Conservation (phyloP, 2,797 vertebrate genomes). For the Tarsius wallacei region DNA sequence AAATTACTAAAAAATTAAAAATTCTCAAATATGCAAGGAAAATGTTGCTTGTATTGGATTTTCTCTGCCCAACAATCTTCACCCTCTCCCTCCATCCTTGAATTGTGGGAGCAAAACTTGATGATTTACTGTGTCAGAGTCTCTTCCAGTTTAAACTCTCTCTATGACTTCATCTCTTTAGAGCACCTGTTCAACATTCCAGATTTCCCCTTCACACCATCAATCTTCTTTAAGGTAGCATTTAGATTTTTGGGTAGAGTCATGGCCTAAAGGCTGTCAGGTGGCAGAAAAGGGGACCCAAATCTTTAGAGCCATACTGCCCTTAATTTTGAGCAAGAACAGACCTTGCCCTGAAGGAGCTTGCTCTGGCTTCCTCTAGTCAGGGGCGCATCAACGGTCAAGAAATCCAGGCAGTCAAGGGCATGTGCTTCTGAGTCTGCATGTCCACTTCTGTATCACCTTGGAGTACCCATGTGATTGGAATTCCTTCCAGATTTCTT, state of each 20-base stretch:
- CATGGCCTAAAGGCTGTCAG: too few species aligned
- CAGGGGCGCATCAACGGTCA: neutral
- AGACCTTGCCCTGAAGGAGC: too few species aligned
- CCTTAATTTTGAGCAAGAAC: neutral
- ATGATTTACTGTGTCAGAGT: neutral
- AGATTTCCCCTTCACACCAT: neutral
- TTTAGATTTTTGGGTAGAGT: neutral
- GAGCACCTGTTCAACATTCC: neutral
- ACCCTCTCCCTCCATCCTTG: neutral
- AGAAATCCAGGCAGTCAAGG: neutral
- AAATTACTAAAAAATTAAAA: too few species aligned
- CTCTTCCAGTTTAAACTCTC: neutral
- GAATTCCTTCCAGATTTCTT: neutral
- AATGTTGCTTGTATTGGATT: neutral
- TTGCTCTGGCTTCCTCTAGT: neutral
- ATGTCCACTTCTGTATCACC: neutral
- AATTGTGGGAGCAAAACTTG: neutral
- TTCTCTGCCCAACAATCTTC: neutral
- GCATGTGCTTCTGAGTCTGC: neutral
- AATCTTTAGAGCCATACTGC: neutral
- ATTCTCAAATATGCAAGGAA: neutral
- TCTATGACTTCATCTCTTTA: neutral
- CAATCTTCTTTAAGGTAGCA: neutral
- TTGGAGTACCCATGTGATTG: neutral
- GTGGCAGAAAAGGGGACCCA: neutral